These are phyloP conservation scores for Agraylea sexmaculata DNA, from an alignment of 1,140 invertebrate genomes.

Conservation along the genomic window DNA sequence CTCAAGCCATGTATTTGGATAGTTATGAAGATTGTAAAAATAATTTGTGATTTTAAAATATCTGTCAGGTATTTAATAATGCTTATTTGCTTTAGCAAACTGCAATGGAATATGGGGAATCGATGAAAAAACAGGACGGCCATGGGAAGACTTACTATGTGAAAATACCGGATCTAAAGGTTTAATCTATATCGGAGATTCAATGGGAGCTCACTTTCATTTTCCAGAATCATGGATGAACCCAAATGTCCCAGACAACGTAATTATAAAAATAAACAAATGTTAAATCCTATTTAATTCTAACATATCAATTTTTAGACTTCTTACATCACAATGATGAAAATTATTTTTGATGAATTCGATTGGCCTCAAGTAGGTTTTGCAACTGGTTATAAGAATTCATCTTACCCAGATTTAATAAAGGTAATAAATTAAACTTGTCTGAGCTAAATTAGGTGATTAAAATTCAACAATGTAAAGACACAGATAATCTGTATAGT, in stretches of 20 bases:
- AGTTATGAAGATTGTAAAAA: slow-evolving; percentile 24
- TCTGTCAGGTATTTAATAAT: no score
- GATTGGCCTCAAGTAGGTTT: slow-evolving; percentile 43
- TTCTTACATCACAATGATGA: slow-evolving; percentile 12
- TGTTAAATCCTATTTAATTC: background rate
- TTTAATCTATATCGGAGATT: slow-evolving; percentile 41
- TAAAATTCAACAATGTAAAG: no score
- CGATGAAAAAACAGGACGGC: slow-evolving; percentile 23
- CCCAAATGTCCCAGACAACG: slow-evolving; percentile 26
- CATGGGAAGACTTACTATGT: slow-evolving; percentile 38
- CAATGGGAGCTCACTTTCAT: slow-evolving; percentile 43
- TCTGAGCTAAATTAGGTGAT: no score
- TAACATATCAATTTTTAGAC: slow-evolving; percentile 11
- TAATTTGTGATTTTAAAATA: no score
- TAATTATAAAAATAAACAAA: slow-evolving; percentile 17
- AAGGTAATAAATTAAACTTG: slow-evolving; percentile 12
- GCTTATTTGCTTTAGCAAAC: slow-evolving; percentile 33
- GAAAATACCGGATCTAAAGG: slow-evolving; percentile 25
- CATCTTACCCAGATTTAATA: slow-evolving; percentile 16
- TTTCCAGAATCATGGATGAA: slow-evolving; percentile 39
- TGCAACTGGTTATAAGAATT: slow-evolving; percentile 31
- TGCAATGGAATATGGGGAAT: slow-evolving; percentile 42
- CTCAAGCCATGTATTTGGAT: slow-evolving; percentile 21
- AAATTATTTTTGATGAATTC: slow-evolving; percentile 34
- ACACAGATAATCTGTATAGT: no score